phyloP scores from a whole-genome alignment of 2,888 invertebrate genomes.

The Papilio gigon region DNA sequence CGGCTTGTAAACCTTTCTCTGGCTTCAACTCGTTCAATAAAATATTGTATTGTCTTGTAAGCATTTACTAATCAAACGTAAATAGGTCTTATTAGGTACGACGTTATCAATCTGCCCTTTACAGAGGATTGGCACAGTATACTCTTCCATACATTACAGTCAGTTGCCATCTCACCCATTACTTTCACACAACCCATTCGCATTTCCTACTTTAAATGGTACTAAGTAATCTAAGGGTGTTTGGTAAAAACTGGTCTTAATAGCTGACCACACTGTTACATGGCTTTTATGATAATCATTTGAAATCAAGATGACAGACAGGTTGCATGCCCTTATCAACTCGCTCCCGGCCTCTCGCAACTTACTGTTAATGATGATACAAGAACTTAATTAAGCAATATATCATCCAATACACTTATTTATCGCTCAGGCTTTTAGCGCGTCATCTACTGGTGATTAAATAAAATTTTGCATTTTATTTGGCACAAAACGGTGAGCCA shows the following conservation, averaged over 20 bases:
- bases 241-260: neutral
- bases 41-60: neutral
- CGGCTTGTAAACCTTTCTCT: conserved; percentile 30
- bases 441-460: conserved; percentile 23
- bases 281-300: neutral
- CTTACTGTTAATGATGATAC: conserved; percentile 46
- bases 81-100: neutral
- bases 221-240: neutral
- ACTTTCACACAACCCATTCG: too few relatives aligned
- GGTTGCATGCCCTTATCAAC: conserved; percentile 12
- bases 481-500: conserved; percentile 6
- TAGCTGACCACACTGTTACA: too few relatives aligned
- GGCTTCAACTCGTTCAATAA: neutral
- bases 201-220: too few relatives aligned
- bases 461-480: conserved; percentile 25
- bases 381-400: conserved; percentile 48
- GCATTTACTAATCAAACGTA: neutral
- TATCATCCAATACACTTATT: conserved; percentile 45
- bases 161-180: too few relatives aligned
- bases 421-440: conserved; percentile 32
- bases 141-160: too few relatives aligned
- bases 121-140: too few relatives aligned
- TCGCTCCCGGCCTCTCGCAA: conserved; percentile 22
- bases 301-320: neutral
- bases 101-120: neutral